Evolutionary conservation across 2,113 vertebrate species (phyloP).

Genomic region (Meriones unguiculatus): DNA sequence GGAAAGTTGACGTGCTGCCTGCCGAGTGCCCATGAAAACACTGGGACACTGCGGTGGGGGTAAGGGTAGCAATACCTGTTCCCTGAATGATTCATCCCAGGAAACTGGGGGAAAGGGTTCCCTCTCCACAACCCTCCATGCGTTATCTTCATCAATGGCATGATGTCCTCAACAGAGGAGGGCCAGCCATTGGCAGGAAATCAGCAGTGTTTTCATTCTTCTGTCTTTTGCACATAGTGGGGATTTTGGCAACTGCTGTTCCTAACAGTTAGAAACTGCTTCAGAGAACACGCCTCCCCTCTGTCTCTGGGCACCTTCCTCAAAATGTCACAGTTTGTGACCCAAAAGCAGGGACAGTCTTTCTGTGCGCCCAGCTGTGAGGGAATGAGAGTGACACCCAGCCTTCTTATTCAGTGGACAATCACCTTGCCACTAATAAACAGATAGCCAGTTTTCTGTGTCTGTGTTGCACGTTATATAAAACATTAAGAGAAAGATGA

Average conservation of each 20-base stretch:
- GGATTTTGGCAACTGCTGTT: not conserved
- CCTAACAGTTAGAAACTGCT: not conserved
- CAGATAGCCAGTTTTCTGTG: not conserved
- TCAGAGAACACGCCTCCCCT: not conserved
- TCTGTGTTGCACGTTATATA: not conserved
- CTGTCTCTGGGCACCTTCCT: not conserved
- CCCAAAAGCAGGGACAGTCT: not conserved
- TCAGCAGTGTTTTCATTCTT: not conserved
- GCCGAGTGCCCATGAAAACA: not conserved
- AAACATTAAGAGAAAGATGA: not conserved
- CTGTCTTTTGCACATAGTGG: too few species aligned
- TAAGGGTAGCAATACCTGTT: not conserved
- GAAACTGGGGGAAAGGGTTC: not conserved
- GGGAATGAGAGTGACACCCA: accelerated
- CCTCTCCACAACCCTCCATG: too few species aligned
- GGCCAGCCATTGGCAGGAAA: not conserved
- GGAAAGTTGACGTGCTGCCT: not conserved
- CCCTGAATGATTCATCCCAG: not conserved
- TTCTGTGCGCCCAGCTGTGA: accelerated
- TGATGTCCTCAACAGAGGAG: not conserved
- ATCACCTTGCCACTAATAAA: not conserved
- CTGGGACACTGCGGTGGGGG: not conserved
- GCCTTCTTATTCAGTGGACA: not conserved
- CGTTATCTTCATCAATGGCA: not conserved
- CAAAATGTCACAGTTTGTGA: not conserved